Evolutionary conservation across 2,113 vertebrate genomes (phyloP), one percentile per base, ranked within the genome.

Genomic region (Lampris megalopsis): DNA sequence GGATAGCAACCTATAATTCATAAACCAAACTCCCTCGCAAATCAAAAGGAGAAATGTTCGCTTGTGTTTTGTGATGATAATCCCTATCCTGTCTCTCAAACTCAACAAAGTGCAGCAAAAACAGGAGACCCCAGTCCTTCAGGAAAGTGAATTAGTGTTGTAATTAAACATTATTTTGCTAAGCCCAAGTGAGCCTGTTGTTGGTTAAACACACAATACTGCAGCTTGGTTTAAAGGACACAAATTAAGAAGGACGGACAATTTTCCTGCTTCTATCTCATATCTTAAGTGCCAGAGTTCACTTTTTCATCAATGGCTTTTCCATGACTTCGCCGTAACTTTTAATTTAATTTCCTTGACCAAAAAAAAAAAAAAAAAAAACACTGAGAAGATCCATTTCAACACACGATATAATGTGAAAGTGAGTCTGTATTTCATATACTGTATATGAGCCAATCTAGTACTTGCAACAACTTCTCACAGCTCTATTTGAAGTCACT

Each of bases 1-100:
- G 40, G 38, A 41, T 24, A 24, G 6, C 4, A 66, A 76, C 58
- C 68, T 68, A 35, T 70, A 59, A 79, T 77, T 78, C 56, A 84
- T 38, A 63, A 77, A 59, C 77, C 63, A 0, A 0, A 13, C 64
- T 38, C 10, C 24, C 41, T 57, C 66, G 49, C 45, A 49, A 72
- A 71, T 73, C 69, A 56, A 68, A 49, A 45, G n/a, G 38, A 45
- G 56, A 59, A 7, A 63, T 42, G 38, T 58, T 56, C 7, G 11
- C 24, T 52, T 9, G 8, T 43, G 24, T 59, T 67, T n/a, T 72
- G 67, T 42, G 37, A 36, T 42, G 71, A 75, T 49, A 73, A 74
- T 73, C 38, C 61, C 66, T 4, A 36, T 67, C 35, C 64, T 68
- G 73, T 49, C 58, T 40, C 58, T 73, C 71, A 68, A 54, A 79